Evolutionary conservation across 1,140 invertebrate species (phyloP).

Genomic region (Lysiphlebus fabarum): DNA sequence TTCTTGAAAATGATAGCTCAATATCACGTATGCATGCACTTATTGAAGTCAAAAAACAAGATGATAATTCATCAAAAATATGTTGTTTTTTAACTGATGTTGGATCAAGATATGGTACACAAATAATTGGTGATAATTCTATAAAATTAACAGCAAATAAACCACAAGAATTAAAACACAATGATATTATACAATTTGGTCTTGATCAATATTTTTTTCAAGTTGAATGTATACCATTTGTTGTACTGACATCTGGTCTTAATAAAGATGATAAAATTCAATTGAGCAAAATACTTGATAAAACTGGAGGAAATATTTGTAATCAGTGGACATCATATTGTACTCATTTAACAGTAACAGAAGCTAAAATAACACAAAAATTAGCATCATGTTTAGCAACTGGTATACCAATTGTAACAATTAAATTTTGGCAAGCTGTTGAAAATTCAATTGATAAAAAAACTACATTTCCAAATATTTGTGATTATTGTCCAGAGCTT

Average conservation of each 20-base stretch:
- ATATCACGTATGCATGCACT: neutral
- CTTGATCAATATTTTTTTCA: constrained; percentile 3
- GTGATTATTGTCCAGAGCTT: neutral
- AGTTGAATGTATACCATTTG: neutral
- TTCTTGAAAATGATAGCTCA: neutral
- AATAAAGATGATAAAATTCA: neutral
- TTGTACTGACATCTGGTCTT: neutral
- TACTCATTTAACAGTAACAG: constrained; percentile 8
- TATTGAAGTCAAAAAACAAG: neutral
- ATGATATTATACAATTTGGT: constrained; percentile 9
- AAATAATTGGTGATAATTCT: neutral
- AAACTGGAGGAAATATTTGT: neutral
- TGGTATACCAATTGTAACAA: constrained; percentile 1
- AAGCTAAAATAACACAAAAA: constrained; percentile 2
- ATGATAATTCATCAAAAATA: too few relatives aligned
- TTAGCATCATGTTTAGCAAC: constrained; percentile 1
- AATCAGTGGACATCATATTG: neutral
- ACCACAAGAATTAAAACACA: neutral
- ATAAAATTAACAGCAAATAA: too few relatives aligned
- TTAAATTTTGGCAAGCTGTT: constrained; percentile 5
- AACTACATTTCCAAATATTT: neutral
- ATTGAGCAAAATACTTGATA: neutral
- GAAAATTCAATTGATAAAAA: neutral
- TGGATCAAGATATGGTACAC: constrained; percentile 6
- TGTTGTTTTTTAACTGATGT: constrained; percentile 1